Conservation (phyloP, 2,113 vertebrate species). For the Xenopus tropicalis region UCB_Xtro_10.0 CM004443.2:140153001-140153500, state of each 20-base stretch:
- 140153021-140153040: conserved; percentile 18
- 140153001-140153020: background rate
- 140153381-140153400: too few species aligned
- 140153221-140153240: background rate
- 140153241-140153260: too few species aligned
- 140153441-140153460: too few species aligned
- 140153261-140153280: too few species aligned
- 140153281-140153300: background rate
- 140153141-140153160: conserved; percentile 47
- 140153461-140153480: too few species aligned
- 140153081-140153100: conserved; percentile 34
- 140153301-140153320: too few species aligned
- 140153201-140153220: background rate
- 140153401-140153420: too few species aligned
- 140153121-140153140: conserved; percentile 49
- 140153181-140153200: background rate
- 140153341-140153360: too few species aligned
- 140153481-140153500: too few species aligned
- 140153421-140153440: too few species aligned
- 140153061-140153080: conserved; percentile 48
- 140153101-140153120: conserved; percentile 48
- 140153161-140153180: conserved; percentile 49
- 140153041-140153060: conserved; percentile 47
- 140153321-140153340: too few species aligned
- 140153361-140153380: too few species aligned